Conservation (phyloP, 2,797 vertebrate genomes). For the Myotis pilosus region DNA sequence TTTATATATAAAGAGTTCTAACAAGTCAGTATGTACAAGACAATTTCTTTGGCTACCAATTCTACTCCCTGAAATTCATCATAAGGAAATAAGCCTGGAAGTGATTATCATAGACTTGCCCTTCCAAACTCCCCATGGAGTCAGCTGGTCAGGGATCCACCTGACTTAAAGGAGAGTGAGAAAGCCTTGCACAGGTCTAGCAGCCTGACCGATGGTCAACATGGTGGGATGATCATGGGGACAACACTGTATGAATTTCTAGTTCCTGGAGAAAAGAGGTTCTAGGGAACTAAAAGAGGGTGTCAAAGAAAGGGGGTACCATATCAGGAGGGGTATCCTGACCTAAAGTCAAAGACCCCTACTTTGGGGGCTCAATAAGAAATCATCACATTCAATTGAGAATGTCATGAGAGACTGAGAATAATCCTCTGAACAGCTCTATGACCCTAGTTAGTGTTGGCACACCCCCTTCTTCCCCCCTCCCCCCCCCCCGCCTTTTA, state of each 20-base stretch:
- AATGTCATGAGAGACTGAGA: not conserved
- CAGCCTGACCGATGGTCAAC: accelerated
- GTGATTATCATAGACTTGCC: not conserved
- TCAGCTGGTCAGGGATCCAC: not conserved
- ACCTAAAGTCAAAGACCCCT: not conserved
- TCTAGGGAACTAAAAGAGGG: not conserved
- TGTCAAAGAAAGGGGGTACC: too few relatives aligned
- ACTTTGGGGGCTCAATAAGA: not conserved
- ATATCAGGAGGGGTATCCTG: not conserved
- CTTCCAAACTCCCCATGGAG: not conserved
- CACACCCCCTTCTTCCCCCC: too few relatives aligned
- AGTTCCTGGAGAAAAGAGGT: not conserved
- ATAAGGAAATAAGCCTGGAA: not conserved
- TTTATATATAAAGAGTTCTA: not conserved
- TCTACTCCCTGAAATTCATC: not conserved
- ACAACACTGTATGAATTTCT: not conserved
- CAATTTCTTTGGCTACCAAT: not conserved
- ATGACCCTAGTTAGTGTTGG: not conserved
- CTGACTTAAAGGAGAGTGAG: not conserved
- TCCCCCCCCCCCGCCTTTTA: not conserved
- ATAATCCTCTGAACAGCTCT: not conserved
- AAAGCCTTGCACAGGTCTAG: not conserved
- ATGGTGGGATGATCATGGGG: not conserved
- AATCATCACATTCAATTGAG: not conserved
- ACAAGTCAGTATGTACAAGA: not conserved